These are phyloP conservation scores for Eubasilissa splendida DNA, from an alignment of 2,888 invertebrate genomes.

Conservation along the genomic window DNA sequence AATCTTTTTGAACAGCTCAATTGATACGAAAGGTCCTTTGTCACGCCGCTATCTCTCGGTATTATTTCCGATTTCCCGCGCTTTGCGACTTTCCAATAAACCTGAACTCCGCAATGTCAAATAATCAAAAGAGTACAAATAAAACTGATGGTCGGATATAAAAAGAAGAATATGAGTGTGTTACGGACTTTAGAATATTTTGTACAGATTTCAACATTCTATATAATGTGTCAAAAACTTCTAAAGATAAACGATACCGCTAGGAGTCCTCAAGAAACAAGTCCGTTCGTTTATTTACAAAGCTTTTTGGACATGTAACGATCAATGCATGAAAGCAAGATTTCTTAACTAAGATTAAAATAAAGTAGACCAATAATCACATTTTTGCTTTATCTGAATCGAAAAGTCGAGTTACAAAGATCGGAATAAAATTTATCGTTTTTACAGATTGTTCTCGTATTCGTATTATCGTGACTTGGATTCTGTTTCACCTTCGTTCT, in stretches of 20 bases:
- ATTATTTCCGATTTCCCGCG: conserved; percentile 26
- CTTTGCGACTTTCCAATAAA: conserved; percentile 27
- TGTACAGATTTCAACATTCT: neutral
- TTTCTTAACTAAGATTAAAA: conserved; percentile 19
- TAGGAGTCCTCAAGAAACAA: neutral
- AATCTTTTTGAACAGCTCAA: conserved; percentile 35
- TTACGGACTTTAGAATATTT: neutral
- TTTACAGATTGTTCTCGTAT: conserved; percentile 44
- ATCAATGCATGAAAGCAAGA: neutral
- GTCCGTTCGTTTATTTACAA: conserved; percentile 7
- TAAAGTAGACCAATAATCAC: conserved; percentile 46
- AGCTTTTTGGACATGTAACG: conserved; percentile 12
- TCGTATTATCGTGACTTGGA: conserved; percentile 44
- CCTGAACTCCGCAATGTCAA: conserved; percentile 7
- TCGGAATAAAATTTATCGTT: conserved; percentile 46
- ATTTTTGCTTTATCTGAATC: conserved; percentile 8
- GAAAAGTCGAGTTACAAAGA: conserved; percentile 33
- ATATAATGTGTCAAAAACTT: neutral
- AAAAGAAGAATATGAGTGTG: neutral
- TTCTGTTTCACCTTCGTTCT: conserved; percentile 44
- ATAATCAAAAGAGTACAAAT: neutral
- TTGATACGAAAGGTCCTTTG: conserved; percentile 41
- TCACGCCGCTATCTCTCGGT: conserved; percentile 15
- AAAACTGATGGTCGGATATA: neutral
- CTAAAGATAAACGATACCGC: neutral